Base-by-base conservation (phyloP, 30 jellyfish, hydroid and myxozoan genomes). In the Aurelia coerulea region DNA sequence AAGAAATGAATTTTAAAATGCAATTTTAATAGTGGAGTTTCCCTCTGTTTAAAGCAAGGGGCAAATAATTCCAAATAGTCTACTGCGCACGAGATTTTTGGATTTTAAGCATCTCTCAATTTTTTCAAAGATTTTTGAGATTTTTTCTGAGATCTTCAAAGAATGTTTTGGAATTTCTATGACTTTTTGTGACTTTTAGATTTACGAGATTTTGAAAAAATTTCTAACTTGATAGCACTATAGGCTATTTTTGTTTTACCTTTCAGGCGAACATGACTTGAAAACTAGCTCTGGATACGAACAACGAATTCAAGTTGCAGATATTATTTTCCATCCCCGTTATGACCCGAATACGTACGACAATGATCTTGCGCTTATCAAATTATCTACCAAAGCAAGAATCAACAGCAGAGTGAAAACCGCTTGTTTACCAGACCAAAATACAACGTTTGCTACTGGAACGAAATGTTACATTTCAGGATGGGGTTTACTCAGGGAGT, bases 401-500 rank as follows among this genome's bases (percentile, higher is more conserved):
- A 32, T 95, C 14, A 86, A 78, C 53, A 88, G 79, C 86, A 92
- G 97, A 11, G 99, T 90, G 32, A 78, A 78, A 66, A 87, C 99
- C 0, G 97, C 97, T 8, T 95, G 99, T 62, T 68, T 95, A 29
- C 97, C 99, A 19, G 99, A 88, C 42, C 97, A 87, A 37, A 95
- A 95, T 39, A 87, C 96, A 17, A 90, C 88, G 1, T 90, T 95
- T 68, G 87, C 98, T 5, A 49, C 67, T 10, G 99, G 99, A 6
- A 90, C 97, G 2, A 81, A 90, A 37, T 95, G 99, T 81, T 75
- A 15, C 74, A 83, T 95, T 54, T 81, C 98, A 34, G 99, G 99
- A 81, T 95, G 99, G 99, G 99, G 99, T n/a, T 89, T 70, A 33
- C 91, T 95, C 65, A 46, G 65, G 50, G 97, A 90, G 58, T 86